Base-by-base conservation (phyloP, 2,888 invertebrate species). In the Noctuana brunneofusca region DNA sequence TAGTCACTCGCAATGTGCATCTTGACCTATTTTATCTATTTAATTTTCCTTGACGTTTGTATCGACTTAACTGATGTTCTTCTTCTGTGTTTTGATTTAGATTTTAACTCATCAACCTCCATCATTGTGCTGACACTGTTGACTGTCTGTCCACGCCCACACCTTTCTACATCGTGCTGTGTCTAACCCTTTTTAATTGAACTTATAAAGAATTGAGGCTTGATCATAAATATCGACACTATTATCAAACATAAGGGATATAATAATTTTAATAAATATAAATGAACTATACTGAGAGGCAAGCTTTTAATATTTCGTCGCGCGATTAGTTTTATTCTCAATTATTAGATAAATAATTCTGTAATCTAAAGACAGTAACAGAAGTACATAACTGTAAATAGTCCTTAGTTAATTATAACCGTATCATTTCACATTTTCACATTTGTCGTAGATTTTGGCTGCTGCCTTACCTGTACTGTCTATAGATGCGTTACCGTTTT, bases 51-150 rank as follows among this genome's bases (percentile, higher is more conserved):
- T 78, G 65, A 76, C 81, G 79, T 79, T 78, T 83, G 78, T 78
- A 75, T 74, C 78, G 74, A 76, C 71, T 75, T 74, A 69, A 75
- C 68, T 70, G 71, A 74, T 69, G 71, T 72, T 78, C 70, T 75
- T 72, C 72, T 79, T 77, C 69, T 75, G 65, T 71, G 69, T 71
- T 71, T 69, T 67, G 48, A 62, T 64, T 70, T 66, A 64, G 56
- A 69, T 71, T 73, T 75, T 75, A 76, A 78, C 69, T 76, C 84
- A 84, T 84, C 81, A 84, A 86, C 78, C 81, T 83, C 81, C 83
- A 88, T 81, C 79, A 84, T 80, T 84, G 74, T 83, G 79, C 78
- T 78, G 72, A 83, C 77, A 79, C 82, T 79, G 70, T 80, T 77
- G 72, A 85, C 82, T 83, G 75, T 84, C 80, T 75, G 68, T 72